Percentiles rank a stretch among this genome's conserved stretches.
These are phyloP conservation scores for Araneus ventricosus DNA, from an alignment of 1,140 invertebrate species.

Conservation along the genomic window DNA sequence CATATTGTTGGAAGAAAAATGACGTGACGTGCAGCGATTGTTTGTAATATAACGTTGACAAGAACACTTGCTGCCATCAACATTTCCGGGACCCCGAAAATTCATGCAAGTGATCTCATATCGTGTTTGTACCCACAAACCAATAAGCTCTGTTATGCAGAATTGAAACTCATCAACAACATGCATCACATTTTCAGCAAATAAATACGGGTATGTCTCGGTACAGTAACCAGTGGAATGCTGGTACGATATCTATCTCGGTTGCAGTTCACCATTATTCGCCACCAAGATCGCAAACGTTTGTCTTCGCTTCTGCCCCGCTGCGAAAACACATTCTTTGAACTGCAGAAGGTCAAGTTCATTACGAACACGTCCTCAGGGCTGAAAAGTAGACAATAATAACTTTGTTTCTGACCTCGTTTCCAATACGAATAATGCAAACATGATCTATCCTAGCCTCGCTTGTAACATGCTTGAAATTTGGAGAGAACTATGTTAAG, in stretches of 20 bases:
- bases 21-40: too few relatives aligned
- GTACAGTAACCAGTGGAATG: not conserved
- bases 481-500: not conserved
- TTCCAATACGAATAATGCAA: not conserved
- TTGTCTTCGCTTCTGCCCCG: not conserved
- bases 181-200: too few relatives aligned
- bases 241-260: not conserved
- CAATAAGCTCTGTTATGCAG: too few relatives aligned
- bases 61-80: too few relatives aligned
- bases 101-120: too few relatives aligned
- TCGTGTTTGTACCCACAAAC: too few relatives aligned
- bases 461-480: not conserved
- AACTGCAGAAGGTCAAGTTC: constrained; percentile 10
- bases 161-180: too few relatives aligned
- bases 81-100: too few relatives aligned
- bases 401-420: constrained; percentile 1
- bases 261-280: not conserved
- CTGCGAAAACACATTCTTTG: not conserved
- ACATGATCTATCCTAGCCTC: not conserved
- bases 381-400: not conserved
- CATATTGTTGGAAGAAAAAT: too few relatives aligned
- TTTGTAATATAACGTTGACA: too few relatives aligned
- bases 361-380: not conserved
- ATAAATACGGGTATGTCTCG: too few relatives aligned
- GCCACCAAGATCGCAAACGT: not conserved